Evolutionary conservation across 2,888 invertebrate species (phyloP).

Genomic region (Amphipyra berbera): DNA sequence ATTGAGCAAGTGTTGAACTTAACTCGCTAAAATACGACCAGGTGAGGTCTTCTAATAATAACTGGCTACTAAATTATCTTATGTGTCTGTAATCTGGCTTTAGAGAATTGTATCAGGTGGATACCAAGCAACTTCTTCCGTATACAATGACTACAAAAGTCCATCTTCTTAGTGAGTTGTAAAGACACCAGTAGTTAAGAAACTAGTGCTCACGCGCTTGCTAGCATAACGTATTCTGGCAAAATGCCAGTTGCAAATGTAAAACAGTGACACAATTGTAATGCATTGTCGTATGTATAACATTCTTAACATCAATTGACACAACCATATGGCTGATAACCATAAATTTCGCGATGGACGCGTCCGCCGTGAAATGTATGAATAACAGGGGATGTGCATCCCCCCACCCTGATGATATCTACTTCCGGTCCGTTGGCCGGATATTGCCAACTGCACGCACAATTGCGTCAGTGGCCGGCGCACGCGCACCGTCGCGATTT

Average conservation of each 20-base stretch:
- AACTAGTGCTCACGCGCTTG: too few species aligned
- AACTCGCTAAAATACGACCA: too few species aligned
- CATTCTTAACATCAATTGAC: slow-evolving; percentile 6
- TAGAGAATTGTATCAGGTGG: too few species aligned
- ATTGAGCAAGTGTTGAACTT: too few species aligned
- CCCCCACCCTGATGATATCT: slow-evolving; percentile 62
- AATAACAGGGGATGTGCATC: slow-evolving; percentile 57
- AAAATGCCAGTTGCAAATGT: neutral
- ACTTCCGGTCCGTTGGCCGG: slow-evolving; percentile 62
- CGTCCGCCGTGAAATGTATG: slow-evolving; percentile 54
- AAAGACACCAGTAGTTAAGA: too few species aligned
- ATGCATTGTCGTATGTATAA: neutral
- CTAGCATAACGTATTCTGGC: neutral
- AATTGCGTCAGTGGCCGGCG: slow-evolving; percentile 55
- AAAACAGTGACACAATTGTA: neutral
- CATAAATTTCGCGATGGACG: slow-evolving; percentile 57
- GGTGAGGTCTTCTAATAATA: too few species aligned
- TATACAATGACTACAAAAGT: too few species aligned
- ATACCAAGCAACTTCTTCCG: too few species aligned
- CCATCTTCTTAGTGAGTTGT: too few species aligned
- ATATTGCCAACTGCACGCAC: slow-evolving; percentile 66
- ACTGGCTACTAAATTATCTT: too few species aligned
- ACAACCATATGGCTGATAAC: slow-evolving; percentile 50
- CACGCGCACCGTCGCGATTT: slow-evolving; percentile 56
- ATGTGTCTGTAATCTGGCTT: too few species aligned